Evolutionary conservation across 2,888 invertebrate genomes (phyloP), one percentile per base, ranked within the genome.

Genomic region (Drosophila bunnanda): DNA sequence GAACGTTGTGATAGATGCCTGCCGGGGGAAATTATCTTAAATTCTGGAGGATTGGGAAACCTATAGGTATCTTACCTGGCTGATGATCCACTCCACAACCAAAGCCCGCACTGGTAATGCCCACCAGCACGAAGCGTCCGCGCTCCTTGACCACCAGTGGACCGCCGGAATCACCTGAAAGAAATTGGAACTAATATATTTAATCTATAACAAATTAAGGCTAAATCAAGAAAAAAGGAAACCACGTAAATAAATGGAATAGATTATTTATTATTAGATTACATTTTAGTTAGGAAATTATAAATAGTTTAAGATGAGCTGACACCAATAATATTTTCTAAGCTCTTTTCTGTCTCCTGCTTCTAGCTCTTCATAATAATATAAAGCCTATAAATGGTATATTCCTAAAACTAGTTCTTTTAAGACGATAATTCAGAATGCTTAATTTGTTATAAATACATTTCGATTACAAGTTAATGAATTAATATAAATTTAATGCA

Each of bases 61-160:
- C n/a, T 0, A 1, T 9, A 2, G 3, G 38, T 2, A 7, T 2
- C 20, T 10, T 10, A 72, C 72, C 72, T 0, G 97, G 97, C 91
- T 97, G 97, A 87, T 96, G 95, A 88, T 96, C 96, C 15, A 96
- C 96, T 0, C 96, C 97, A 89, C 97, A 97, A 52, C 97, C 97
- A 90, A 97, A 97, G 8, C 97, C 97, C 0, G 97, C 97, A 30
- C 96, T 96, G 0, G 96, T 97, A 75, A 97, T 96, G 15, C 97
- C 97, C 7, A 95, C 96, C 13, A 97, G 92, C 64, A 95, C 95
- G 94, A 95, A 97, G 4, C 96, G 93, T 5, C 90, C 96, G 52
- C 93, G 93, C 79, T 96, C 95, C 55, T 95, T 92, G 0, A 96
- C 94, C 78, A 96, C 94, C 4, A 96, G 92, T 0, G 97, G 97